These are phyloP conservation scores for Stenotaenia linearis DNA, from an alignment of 2,888 invertebrate species.

Conservation along the genomic window DNA sequence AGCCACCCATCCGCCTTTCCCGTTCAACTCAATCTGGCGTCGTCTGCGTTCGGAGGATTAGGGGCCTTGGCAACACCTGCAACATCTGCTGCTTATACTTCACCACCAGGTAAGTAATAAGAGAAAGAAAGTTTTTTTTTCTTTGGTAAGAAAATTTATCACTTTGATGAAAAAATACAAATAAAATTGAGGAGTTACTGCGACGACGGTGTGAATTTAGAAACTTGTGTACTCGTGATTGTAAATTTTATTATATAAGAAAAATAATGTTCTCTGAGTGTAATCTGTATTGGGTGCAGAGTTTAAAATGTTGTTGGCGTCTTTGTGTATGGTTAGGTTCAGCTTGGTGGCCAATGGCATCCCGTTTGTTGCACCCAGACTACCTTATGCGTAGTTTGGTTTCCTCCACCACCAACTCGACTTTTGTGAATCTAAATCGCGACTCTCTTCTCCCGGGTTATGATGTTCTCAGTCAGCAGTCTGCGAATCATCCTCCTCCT, in stretches of 20 bases:
- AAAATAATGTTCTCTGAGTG: background rate
- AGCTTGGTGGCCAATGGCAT: conserved; percentile 88
- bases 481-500: conserved; percentile 8
- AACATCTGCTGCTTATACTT: conserved; percentile 11
- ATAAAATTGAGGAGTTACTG: background rate
- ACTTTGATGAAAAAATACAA: background rate
- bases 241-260: background rate
- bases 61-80: conserved; percentile 12
- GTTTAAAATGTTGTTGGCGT: background rate
- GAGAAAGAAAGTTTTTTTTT: background rate
- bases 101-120: conserved; percentile 26
- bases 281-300: background rate
- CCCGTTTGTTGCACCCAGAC: conserved; percentile 80
- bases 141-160: background rate
- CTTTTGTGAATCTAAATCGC: conserved; percentile 29
- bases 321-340: conserved; percentile 55
- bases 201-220: background rate
- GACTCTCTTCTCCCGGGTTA: conserved; percentile 18
- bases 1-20: conserved; percentile 28
- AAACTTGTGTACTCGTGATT: background rate
- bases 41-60: conserved; percentile 24
- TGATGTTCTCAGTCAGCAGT: conserved; percentile 31
- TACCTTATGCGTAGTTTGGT: conserved; percentile 54
- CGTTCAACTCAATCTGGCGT: conserved; percentile 16
- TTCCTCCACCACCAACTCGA: conserved; percentile 13